phyloP scores from a whole-genome alignment of 2,797 vertebrate genomes.

The Scolopax bukidnonensis region DNA sequence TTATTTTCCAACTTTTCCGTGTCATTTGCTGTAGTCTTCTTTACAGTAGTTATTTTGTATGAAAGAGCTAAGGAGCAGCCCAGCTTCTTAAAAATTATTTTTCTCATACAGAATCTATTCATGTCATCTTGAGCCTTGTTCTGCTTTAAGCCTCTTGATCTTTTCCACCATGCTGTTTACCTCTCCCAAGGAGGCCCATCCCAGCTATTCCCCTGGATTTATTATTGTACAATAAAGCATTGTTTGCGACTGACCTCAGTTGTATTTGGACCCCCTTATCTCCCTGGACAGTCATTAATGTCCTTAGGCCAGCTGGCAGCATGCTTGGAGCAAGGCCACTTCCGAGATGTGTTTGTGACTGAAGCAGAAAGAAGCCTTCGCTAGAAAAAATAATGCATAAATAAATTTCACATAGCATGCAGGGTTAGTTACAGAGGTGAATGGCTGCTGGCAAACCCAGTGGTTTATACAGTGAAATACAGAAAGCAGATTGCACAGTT shows the following conservation, averaged over 20 bases:
- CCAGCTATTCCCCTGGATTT: background rate
- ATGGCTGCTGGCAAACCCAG: background rate
- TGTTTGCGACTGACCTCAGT: background rate
- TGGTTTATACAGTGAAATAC: background rate
- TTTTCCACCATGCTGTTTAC: background rate
- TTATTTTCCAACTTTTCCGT: background rate
- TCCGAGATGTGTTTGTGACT: background rate
- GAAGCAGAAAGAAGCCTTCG: background rate
- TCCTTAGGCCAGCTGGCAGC: background rate
- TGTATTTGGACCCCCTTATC: background rate
- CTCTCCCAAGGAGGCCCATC: background rate
- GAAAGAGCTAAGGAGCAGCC: background rate
- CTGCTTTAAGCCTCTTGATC: background rate
- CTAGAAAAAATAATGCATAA: background rate
- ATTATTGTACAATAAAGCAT: background rate
- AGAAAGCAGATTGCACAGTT: background rate
- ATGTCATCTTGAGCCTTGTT: background rate
- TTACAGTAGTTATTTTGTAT: background rate
- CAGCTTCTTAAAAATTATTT: background rate
- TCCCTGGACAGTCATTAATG: background rate
- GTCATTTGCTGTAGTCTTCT: background rate
- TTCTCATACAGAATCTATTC: background rate
- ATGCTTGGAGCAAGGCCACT: background rate
- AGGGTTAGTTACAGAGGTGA: background rate
- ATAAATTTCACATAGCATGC: background rate